These are phyloP conservation scores for Daphoenositta chrysoptera DNA, from an alignment of 2,113 vertebrate species.

Conservation along the genomic window DNA sequence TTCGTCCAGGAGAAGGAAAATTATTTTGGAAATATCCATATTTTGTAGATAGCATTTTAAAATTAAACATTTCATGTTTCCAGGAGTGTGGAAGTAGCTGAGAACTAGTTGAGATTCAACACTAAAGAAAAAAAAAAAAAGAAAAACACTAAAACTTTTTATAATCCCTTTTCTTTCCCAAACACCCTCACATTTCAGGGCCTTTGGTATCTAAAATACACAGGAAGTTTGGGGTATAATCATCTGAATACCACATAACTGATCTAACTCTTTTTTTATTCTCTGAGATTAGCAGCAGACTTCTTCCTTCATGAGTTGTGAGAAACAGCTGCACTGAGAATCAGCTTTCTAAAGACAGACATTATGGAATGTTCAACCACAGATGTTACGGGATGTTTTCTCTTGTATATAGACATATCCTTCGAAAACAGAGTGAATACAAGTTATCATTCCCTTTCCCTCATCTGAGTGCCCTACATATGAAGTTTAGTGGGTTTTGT, in stretches of 20 bases:
- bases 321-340: conserved; percentile 2
- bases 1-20: not conserved
- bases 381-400: not conserved
- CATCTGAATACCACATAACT: not conserved
- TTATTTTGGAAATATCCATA: not conserved
- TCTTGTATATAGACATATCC: not conserved
- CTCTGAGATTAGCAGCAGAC: not conserved
- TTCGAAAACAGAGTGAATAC: not conserved
- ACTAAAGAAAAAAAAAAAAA: rapidly evolving
- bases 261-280: not conserved
- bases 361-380: not conserved
- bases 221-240: not conserved
- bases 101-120: not conserved
- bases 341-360: not conserved
- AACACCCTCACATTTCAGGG: not conserved
- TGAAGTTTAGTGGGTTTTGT: not conserved
- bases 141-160: not conserved
- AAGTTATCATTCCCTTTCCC: not conserved
- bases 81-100: not conserved
- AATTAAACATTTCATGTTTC: not conserved
- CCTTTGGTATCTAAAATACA: not conserved
- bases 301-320: not conserved
- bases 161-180: not conserved
- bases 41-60: not conserved
- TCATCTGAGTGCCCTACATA: not conserved